Conservation (phyloP, 2,113 vertebrate species). For the Poecilia latipinna region DNA sequence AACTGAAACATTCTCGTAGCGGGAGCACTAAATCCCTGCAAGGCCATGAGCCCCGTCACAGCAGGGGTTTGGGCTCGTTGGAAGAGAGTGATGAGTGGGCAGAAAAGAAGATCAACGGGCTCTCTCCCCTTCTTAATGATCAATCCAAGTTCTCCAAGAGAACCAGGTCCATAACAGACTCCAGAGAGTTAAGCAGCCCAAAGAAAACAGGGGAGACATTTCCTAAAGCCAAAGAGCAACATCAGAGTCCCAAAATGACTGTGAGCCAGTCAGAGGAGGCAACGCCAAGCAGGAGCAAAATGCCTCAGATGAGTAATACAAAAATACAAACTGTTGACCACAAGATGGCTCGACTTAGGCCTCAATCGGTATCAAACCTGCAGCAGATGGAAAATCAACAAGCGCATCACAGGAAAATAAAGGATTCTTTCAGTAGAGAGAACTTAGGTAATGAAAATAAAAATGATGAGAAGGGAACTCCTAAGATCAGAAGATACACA, state of each 20-base stretch:
- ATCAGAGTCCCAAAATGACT: constrained; percentile 59
- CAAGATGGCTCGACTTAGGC: constrained; percentile 41
- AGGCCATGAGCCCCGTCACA: constrained; percentile 53
- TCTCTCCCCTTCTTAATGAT: constrained; percentile 57
- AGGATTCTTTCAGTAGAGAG: constrained; percentile 47
- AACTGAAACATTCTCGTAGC: constrained; percentile 75
- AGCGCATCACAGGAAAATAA: constrained; percentile 35
- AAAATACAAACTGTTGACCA: constrained; percentile 43
- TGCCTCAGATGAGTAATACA: constrained; percentile 25
- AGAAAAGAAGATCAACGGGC: constrained; percentile 41
- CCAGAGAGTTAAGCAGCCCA: constrained; percentile 81
- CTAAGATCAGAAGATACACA: constrained; percentile 33
- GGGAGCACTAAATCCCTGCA: constrained; percentile 55
- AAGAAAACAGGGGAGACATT: constrained; percentile 68
- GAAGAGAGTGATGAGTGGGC: constrained; percentile 57
- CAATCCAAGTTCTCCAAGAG: constrained; percentile 58
- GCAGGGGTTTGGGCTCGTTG: constrained; percentile 57
- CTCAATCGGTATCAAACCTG: constrained; percentile 22
- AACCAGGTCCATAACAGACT: constrained; percentile 54
- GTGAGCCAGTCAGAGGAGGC: constrained; percentile 52
- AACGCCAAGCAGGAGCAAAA: constrained; percentile 46
- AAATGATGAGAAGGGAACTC: constrained; percentile 24
- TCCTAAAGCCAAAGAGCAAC: constrained; percentile 72
- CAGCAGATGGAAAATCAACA: constrained; percentile 35
- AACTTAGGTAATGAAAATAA: constrained; percentile 45